phyloP scores from a whole-genome alignment of 2,888 invertebrate species.

The Calameuta filiformis region DNA sequence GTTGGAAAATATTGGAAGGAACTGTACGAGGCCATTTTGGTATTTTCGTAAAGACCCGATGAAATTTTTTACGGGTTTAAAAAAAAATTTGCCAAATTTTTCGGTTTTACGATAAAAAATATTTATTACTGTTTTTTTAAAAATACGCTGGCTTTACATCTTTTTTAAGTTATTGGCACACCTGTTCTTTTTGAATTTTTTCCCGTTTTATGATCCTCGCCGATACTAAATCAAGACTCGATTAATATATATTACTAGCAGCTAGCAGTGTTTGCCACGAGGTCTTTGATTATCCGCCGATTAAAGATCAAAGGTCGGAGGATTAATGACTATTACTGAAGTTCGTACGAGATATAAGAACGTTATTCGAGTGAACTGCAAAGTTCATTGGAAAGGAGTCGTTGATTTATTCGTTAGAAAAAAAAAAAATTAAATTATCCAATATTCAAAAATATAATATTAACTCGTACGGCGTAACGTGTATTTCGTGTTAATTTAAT shows the following conservation, averaged over 20 bases:
- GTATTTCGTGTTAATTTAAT: background rate
- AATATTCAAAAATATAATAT: background rate
- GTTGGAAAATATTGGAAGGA: background rate
- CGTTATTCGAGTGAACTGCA: background rate
- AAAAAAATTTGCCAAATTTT: background rate
- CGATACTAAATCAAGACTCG: background rate
- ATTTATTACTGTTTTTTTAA: background rate
- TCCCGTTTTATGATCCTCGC: background rate
- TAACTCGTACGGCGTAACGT: background rate
- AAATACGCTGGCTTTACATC: background rate
- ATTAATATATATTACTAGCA: constrained; percentile 1
- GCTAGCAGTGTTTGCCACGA: background rate
- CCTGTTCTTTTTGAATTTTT: background rate
- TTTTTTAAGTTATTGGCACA: background rate
- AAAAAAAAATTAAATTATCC: background rate
- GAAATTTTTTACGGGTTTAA: background rate
- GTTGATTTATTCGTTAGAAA: background rate
- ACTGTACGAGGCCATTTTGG: background rate
- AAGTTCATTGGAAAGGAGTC: background rate
- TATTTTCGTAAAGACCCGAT: background rate
- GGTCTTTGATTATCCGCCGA: constrained; percentile 15
- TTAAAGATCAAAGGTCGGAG: constrained; percentile 18
- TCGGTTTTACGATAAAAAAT: background rate
- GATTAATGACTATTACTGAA: background rate
- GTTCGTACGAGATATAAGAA: background rate